Conservation (phyloP, 2,888 invertebrate genomes). For the Erebia epiphron region DNA sequence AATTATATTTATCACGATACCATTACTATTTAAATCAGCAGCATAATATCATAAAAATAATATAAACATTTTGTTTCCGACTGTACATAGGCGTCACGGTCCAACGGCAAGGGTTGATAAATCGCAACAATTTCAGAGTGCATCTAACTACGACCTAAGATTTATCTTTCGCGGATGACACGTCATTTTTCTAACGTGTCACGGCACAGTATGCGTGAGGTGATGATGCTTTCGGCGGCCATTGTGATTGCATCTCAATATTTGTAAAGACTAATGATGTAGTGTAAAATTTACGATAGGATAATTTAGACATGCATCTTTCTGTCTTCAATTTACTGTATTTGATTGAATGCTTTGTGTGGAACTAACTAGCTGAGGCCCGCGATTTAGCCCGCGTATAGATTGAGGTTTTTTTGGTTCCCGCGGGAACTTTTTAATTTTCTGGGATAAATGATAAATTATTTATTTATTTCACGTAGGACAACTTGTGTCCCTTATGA, state of each 20-base stretch:
- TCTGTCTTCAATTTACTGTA: background rate
- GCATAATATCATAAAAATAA: background rate
- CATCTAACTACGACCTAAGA: conserved; percentile 66
- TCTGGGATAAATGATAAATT: no score
- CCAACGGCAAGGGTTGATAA: conserved; percentile 72
- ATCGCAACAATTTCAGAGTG: conserved; percentile 74
- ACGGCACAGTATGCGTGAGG: conserved; percentile 50
- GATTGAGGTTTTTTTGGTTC: no score
- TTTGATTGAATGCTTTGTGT: background rate
- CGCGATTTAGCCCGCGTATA: no score
- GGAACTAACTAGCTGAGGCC: no score
- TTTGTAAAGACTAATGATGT: background rate
- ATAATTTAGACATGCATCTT: background rate
- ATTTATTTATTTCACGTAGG: no score
- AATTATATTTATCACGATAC: no score
- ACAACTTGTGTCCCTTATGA: no score
- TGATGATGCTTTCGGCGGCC: conserved; percentile 40
- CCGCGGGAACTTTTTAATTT: no score
- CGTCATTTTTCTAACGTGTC: conserved; percentile 68
- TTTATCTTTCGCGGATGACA: conserved; percentile 69
- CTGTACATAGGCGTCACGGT: conserved; percentile 62
- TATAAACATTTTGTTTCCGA: conserved; percentile 31
- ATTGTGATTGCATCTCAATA: conserved; percentile 27
- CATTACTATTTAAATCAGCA: no score
- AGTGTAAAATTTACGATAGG: background rate